phyloP scores from a whole-genome alignment of 2,113 vertebrate genomes.

The Hylia prasina region DNA sequence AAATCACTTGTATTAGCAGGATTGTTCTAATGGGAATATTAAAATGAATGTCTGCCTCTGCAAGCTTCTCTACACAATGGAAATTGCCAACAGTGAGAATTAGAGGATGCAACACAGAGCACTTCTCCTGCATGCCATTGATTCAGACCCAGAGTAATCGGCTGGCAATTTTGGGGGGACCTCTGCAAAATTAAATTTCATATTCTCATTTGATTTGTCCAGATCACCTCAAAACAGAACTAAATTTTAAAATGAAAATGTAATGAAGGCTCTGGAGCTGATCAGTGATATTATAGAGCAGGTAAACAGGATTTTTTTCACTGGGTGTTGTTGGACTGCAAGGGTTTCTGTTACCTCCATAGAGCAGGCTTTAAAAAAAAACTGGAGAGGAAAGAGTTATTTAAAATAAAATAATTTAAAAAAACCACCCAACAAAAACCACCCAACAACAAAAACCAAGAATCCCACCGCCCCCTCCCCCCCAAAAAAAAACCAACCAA shows the following conservation, averaged over 20 bases:
- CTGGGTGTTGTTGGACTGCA: neutral
- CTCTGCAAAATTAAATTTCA: neutral
- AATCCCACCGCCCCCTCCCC: too few species aligned
- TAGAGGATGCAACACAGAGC: neutral
- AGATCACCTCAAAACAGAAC: neutral
- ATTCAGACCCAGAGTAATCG: neutral
- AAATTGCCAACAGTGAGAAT: neutral
- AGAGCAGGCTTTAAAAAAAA: neutral
- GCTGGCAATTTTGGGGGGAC: neutral
- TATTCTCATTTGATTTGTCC: neutral
- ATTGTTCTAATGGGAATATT: constrained; percentile 63
- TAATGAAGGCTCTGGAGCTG: neutral
- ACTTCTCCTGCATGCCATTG: neutral
- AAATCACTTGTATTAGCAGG: constrained; percentile 42
- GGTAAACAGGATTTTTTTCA: neutral
- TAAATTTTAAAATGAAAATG: neutral
- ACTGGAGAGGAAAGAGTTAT: neutral
- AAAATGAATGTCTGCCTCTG: constrained; percentile 21
- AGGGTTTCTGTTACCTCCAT: neutral
- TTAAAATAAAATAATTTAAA: too few species aligned
- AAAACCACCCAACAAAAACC: neutral
- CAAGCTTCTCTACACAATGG: neutral
- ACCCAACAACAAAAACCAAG: too few species aligned
- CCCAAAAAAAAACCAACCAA: too few species aligned
- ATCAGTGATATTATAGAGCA: neutral